phyloP scores from a whole-genome alignment of 2,888 invertebrate species.

The Dolichomitus sp. region DNA sequence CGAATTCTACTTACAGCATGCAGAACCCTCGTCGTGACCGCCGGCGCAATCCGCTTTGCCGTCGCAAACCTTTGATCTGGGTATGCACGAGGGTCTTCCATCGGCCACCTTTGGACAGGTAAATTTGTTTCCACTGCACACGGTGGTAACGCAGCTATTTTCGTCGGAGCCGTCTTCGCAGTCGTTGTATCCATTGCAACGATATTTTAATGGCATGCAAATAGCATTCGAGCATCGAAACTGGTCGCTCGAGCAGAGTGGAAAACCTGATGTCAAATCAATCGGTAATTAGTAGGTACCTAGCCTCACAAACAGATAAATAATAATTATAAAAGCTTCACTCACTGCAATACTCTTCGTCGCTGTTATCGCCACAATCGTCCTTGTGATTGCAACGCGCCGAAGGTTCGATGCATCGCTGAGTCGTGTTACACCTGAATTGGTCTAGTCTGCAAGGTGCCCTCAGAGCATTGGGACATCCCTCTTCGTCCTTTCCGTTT shows the following conservation, averaged over 20 bases:
- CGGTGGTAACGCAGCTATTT: constrained; percentile 94
- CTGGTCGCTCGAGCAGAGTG: constrained; percentile 95
- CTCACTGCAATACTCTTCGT: constrained; percentile 96
- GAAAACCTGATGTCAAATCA: constrained; percentile 90
- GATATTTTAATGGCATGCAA: constrained; percentile 96
- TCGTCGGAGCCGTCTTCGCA: constrained; percentile 97
- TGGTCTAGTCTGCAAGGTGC: constrained; percentile 93
- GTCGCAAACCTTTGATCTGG: constrained; percentile 95
- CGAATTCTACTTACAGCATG: constrained; percentile 93
- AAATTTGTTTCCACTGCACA: constrained; percentile 96
- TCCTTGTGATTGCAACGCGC: constrained; percentile 95
- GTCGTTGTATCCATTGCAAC: constrained; percentile 95
- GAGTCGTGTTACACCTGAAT: constrained; percentile 94
- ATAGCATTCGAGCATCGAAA: constrained; percentile 97
- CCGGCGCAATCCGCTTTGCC: constrained; percentile 97
- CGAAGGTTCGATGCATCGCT: constrained; percentile 92
- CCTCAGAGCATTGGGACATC: constrained; percentile 88
- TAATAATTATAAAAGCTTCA: constrained; percentile 75
- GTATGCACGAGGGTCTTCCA: constrained; percentile 94
- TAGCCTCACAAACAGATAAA: not conserved
- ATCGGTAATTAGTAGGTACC: not conserved
- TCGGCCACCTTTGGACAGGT: constrained; percentile 93
- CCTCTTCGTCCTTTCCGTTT: constrained; percentile 93
- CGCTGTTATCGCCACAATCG: constrained; percentile 96
- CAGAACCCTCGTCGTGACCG: constrained; percentile 95